phyloP scores from a whole-genome alignment of 2,797 vertebrate genomes.

The Sebastes vulpes region DNA sequence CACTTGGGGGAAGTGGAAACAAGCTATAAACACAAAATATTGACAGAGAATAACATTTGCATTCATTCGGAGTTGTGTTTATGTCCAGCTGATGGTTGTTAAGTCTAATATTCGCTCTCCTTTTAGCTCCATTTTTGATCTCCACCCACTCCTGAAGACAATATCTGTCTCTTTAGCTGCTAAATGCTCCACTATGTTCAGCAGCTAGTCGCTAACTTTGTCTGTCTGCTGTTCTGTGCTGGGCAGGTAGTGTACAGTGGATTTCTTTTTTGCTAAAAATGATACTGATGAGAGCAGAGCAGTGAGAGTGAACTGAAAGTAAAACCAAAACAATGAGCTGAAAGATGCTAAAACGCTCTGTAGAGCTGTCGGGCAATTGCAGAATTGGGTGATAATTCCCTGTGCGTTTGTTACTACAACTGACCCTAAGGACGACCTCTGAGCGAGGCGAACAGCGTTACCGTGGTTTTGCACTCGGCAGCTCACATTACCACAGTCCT shows the following conservation, averaged over 20 bases:
- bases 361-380: fast-evolving
- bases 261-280: not conserved
- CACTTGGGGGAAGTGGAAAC: not conserved
- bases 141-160: not conserved
- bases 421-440: no score
- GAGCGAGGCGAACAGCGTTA: fast-evolving
- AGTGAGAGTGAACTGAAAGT: no score
- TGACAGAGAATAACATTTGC: not conserved
- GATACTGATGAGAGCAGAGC: not conserved
- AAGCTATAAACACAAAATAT: not conserved
- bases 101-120: not conserved
- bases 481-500: fast-evolving
- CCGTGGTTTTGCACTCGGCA: fast-evolving
- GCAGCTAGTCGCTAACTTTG: not conserved
- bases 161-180: not conserved
- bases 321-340: no score
- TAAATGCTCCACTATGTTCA: not conserved
- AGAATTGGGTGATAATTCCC: no score
- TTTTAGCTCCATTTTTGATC: not conserved
- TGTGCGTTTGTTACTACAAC: fast-evolving
- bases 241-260: not conserved
- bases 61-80: not conserved
- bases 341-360: no score
- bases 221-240: not conserved
- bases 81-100: not conserved